Evolutionary conservation across 1,140 invertebrate genomes (phyloP).

Genomic region (Scaptodrosophila lebanonensis): DNA sequence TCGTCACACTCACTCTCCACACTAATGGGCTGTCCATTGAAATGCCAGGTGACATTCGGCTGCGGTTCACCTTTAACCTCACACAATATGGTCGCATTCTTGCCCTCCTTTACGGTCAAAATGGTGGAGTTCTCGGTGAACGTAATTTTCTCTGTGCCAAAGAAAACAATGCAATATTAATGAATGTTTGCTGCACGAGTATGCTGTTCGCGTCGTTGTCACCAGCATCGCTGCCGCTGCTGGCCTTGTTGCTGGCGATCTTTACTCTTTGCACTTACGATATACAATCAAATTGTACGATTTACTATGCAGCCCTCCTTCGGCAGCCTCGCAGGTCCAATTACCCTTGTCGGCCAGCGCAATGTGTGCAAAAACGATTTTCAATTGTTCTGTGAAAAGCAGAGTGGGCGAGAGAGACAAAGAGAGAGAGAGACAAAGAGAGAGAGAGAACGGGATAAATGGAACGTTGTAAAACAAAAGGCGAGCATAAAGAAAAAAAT

Average conservation of each 20-base stretch:
- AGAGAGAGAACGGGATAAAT: constrained; percentile 23
- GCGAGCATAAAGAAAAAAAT: constrained; percentile 14
- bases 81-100: constrained; percentile 77
- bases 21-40: constrained; percentile 75
- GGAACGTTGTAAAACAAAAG: constrained; percentile 34
- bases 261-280: constrained; percentile 65
- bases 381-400: constrained; percentile 54
- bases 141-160: constrained; percentile 75
- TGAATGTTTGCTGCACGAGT: constrained; percentile 36
- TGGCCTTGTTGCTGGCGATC: neutral
- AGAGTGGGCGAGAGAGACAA: constrained; percentile 20
- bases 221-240: neutral
- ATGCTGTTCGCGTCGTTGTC: neutral
- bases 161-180: constrained; percentile 66
- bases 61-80: constrained; percentile 78
- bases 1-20: constrained; percentile 56
- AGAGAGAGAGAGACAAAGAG: constrained; percentile 9
- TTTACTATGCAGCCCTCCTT: constrained; percentile 62
- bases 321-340: constrained; percentile 69
- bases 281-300: constrained; percentile 76
- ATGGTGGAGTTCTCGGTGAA: constrained; percentile 78
- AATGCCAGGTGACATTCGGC: constrained; percentile 78
- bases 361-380: constrained; percentile 77
- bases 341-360: constrained; percentile 73
- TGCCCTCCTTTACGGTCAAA: constrained; percentile 77